Evolutionary conservation across 2,888 invertebrate species (phyloP).

Genomic region (Liodrosophila aerea): DNA sequence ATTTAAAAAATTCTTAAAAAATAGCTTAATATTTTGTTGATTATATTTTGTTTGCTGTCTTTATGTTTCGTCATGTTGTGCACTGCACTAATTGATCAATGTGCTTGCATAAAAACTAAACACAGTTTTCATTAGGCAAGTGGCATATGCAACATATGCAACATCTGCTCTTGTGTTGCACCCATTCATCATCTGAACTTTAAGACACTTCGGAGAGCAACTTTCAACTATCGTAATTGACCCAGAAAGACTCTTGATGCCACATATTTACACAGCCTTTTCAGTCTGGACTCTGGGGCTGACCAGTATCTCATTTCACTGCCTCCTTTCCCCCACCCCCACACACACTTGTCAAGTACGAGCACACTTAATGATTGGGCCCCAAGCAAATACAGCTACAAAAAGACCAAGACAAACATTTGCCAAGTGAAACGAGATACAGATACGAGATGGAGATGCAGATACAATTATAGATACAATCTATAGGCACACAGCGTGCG

Average conservation of each 20-base stretch:
- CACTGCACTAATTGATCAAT: slow-evolving; percentile 23
- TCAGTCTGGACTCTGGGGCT: background rate
- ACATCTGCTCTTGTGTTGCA: slow-evolving; percentile 10
- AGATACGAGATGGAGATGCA: background rate
- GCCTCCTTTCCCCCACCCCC: background rate
- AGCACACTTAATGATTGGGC: slow-evolving; percentile 52
- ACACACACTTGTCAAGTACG: background rate
- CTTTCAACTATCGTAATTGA: slow-evolving; percentile 47
- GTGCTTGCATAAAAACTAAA: background rate
- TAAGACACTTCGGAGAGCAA: slow-evolving; percentile 22
- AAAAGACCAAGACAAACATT: slow-evolving; percentile 40
- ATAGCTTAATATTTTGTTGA: slow-evolving; percentile 1
- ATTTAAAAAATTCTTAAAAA: no score
- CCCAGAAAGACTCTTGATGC: slow-evolving; percentile 48
- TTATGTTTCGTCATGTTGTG: background rate
- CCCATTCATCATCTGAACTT: slow-evolving; percentile 39
- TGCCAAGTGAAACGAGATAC: slow-evolving; percentile 36
- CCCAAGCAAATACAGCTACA: slow-evolving; percentile 48
- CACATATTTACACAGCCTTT: slow-evolving; percentile 51
- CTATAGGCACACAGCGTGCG: background rate
- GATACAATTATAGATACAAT: slow-evolving; percentile 1
- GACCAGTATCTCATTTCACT: slow-evolving; percentile 19
- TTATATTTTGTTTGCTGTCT: background rate
- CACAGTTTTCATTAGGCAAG: slow-evolving; percentile 14
- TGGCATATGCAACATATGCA: slow-evolving; percentile 1